Evolutionary conservation across 2,797 vertebrate genomes (phyloP).

Genomic region (Pogoniulus pusillus): DNA sequence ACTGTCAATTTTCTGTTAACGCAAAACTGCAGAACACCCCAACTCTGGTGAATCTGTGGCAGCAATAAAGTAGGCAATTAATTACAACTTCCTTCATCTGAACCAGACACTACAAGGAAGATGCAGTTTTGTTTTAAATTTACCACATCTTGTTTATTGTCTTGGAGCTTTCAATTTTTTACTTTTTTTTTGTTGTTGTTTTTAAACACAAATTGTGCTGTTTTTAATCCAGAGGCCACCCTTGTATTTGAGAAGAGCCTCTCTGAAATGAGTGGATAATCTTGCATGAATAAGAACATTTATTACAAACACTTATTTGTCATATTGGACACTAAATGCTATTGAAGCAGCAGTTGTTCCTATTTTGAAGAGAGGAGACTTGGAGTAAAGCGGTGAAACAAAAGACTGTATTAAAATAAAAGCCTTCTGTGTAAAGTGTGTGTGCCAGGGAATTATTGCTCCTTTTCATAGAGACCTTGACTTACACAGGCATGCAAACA

Average conservation of each 20-base stretch:
- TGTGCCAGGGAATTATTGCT: neutral
- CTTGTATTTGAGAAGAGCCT: neutral
- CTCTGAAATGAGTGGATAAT: neutral
- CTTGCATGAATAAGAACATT: neutral
- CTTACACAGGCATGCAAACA: neutral
- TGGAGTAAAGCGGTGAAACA: constrained; percentile 17
- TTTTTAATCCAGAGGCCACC: neutral
- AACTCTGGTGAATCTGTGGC: neutral
- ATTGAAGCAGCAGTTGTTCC: neutral
- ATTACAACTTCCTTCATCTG: neutral
- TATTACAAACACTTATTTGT: neutral
- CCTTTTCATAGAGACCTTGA: neutral
- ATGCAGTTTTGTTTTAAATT: neutral
- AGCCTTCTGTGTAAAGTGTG: neutral
- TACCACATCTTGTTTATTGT: neutral
- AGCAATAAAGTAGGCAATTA: neutral
- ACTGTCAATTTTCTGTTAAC: neutral
- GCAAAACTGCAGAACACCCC: neutral
- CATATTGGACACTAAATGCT: neutral
- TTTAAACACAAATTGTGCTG: neutral
- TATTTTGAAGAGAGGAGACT: neutral
- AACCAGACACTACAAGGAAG: neutral
- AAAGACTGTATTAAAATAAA: neutral
- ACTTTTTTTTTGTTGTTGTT: constrained; percentile 1
- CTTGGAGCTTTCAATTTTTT: neutral